Evolutionary conservation across 2,113 vertebrate genomes (phyloP).

Genomic region (Brachyhypopomus gauderio): DNA sequence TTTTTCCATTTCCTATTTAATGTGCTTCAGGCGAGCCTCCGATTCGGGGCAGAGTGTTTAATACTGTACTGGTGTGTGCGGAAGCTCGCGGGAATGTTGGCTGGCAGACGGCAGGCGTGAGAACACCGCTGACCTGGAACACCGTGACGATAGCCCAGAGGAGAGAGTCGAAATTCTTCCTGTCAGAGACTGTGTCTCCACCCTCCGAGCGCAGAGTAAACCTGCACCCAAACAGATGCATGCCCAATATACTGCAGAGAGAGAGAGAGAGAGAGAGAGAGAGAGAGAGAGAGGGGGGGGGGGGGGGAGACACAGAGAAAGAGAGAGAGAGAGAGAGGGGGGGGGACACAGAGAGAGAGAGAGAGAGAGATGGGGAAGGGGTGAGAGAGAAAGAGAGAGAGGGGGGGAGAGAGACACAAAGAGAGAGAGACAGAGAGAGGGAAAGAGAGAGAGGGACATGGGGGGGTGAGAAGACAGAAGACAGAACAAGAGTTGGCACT

Average conservation of each 20-base stretch:
- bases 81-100: neutral
- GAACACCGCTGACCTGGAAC: slow-evolving; percentile 84
- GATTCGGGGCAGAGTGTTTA: too few species aligned
- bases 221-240: slow-evolving; percentile 97
- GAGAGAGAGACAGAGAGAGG: neutral
- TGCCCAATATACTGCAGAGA: slow-evolving; percentile 87
- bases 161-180: slow-evolving; percentile 96
- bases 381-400: neutral
- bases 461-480: neutral
- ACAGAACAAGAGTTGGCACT: neutral
- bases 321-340: neutral
- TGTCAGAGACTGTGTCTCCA: slow-evolving; percentile 91
- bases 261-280: neutral
- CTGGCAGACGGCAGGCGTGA: neutral
- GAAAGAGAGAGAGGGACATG: too few species aligned
- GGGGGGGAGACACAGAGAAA: neutral
- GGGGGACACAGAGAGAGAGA: neutral
- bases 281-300: neutral
- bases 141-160: slow-evolving; percentile 98
- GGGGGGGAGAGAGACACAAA: neutral
- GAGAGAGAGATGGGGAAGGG: too few species aligned
- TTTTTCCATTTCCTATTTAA: neutral
- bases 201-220: slow-evolving; percentile 90
- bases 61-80: too few species aligned
- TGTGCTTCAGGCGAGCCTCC: neutral